A percentile compares a stretch with the other conserved stretches of the same genome.
These are phyloP conservation scores for Cephus nigrinus DNA, from an alignment of 2,888 invertebrate genomes.

Conservation along the genomic window DNA sequence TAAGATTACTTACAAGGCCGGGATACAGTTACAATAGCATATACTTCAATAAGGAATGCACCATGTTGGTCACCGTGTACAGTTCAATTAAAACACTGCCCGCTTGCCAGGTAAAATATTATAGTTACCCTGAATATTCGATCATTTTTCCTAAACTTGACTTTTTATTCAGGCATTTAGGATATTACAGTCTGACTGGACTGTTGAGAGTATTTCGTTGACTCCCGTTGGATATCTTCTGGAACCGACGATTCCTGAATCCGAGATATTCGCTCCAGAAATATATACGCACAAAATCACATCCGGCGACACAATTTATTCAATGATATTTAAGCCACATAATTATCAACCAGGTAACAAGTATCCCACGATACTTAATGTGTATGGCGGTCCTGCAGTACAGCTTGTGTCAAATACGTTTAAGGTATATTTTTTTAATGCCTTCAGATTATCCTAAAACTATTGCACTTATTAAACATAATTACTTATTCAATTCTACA, in stretches of 20 bases:
- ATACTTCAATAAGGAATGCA: conserved; percentile 75
- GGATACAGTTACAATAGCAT: conserved; percentile 83
- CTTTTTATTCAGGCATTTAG: conserved; percentile 72
- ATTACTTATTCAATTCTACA: conserved; percentile 56
- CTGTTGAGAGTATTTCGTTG: conserved; percentile 76
- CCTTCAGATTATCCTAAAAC: background rate
- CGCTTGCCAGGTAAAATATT: conserved; percentile 72
- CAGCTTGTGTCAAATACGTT: conserved; percentile 97
- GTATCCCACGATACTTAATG: conserved; percentile 94
- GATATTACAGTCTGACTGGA: conserved; percentile 75
- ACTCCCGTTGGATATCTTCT: conserved; percentile 79
- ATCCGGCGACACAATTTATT: conserved; percentile 80
- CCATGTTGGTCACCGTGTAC: conserved; percentile 84
- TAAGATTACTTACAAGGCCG: conserved; percentile 81
- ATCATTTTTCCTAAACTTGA: background rate
- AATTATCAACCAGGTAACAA: conserved; percentile 74
- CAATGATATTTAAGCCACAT: conserved; percentile 91
- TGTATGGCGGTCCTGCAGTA: conserved; percentile 98
- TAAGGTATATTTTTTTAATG: conserved; percentile 71
- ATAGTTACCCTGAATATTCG: background rate
- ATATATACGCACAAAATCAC: conserved; percentile 77
- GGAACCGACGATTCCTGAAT: conserved; percentile 72
- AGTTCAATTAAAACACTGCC: conserved; percentile 86
- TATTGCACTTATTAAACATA: background rate
- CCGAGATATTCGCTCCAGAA: conserved; percentile 76